Evolutionary conservation across 2,797 vertebrate genomes (phyloP), one percentile per base, ranked within the genome.

Genomic region (Danio albolineatus): DNA sequence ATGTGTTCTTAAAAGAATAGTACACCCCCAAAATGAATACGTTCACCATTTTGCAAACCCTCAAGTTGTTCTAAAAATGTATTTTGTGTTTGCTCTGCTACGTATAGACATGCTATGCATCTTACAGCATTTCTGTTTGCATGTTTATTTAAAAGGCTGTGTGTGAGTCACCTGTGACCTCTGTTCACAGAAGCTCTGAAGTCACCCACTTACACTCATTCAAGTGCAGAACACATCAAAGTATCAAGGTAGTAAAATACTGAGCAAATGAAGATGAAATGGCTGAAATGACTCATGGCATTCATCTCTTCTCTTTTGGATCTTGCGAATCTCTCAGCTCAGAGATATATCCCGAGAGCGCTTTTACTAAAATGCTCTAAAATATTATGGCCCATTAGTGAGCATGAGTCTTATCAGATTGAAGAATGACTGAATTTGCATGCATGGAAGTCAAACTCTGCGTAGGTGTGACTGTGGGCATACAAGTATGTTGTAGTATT

Each of bases 381-480:
- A 38, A 17, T 38, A 69, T 38, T 12, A 17, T 69, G 36, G 21
- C 28, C 28, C 16, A 69, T 69, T 69, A 51, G 10, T 53, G 28
- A 53, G 14, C 12, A 17, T 51, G 66, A 69, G 48, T 69, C 28
- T 69, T 17, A 53, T 69, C 48, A 51, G 28, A 69, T 38, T 39
- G 16, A 28, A 69, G 0, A 13, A 69, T 14, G 28, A 4, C 6
- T 38, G 57, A 60, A 38, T 69, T 53, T 69, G 16, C 16, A 53
- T 38, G 48, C 28, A 60, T 13, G n/a, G 0, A 48, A 28, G 28
- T 69, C 12, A 38, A n/a, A 38, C 69, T 49, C 21, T 49, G 73
- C 5, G 43, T 59, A 48, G 73, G 73, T 48, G 43, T 46, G 21
- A 46, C 56, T 59, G 56, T 75, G 73, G 73, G 39, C 12, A 48